Evolutionary conservation across 2,113 vertebrate genomes (phyloP).

Genomic region (Meles meles): DNA sequence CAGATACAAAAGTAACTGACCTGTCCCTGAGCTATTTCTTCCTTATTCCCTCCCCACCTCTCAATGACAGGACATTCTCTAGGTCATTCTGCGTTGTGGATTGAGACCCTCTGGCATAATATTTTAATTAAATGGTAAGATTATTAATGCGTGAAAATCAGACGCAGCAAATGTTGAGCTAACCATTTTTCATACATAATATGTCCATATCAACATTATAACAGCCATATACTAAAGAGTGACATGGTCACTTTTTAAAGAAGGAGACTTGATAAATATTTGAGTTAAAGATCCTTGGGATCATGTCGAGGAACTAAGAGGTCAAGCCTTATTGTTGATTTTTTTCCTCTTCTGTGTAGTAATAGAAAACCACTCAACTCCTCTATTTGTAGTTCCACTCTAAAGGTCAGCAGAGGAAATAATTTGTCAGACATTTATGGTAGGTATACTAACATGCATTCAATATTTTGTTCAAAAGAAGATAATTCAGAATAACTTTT

Average conservation of each 20-base stretch:
- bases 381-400: background rate
- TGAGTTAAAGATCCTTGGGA: conserved; percentile 19
- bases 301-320: background rate
- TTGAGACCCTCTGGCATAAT: conserved; percentile 67
- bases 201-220: conserved; percentile 68
- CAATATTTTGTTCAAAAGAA: background rate
- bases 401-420: background rate
- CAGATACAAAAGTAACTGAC: background rate
- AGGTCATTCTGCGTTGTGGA: conserved; percentile 70
- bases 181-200: conserved; percentile 79
- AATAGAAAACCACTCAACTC: background rate
- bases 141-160: conserved; percentile 76
- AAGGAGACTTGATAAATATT: conserved; percentile 59
- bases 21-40: background rate
- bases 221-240: conserved; percentile 73
- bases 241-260: conserved; percentile 65
- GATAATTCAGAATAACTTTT: background rate
- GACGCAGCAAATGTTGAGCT: conserved; percentile 65
- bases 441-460: background rate
- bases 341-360: background rate
- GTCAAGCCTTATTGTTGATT: background rate
- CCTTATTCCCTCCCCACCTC: background rate
- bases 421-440: background rate
- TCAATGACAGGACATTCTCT: conserved; percentile 73
- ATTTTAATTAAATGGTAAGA: conserved; percentile 73